Evolutionary conservation across 2,113 vertebrate genomes (phyloP).

Genomic region (rabbit (Oryctolagus cuniculus)): mOryCun1.1 NC_091433.1:166074501-166075000

Average conservation of each 20-base stretch:
- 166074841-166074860: neutral
- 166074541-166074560: slow-evolving; percentile 8
- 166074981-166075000: neutral
- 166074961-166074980: neutral
- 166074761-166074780: neutral
- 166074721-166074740: neutral
- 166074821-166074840: neutral
- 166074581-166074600: neutral
- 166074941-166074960: neutral
- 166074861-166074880: neutral
- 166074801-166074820: neutral
- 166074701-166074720: neutral
- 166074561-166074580: neutral
- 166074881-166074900: neutral
- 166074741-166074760: neutral
- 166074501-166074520: neutral
- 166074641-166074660: neutral
- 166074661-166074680: neutral
- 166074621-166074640: neutral
- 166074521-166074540: neutral
- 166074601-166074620: neutral
- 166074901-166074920: neutral
- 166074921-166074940: neutral
- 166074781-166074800: slow-evolving; percentile 9
- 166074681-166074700: neutral